Percentiles rank a stretch among this genome's conserved stretches.
These are phyloP conservation scores for Nephila pilipes DNA, from an alignment of 1,140 invertebrate genomes.

Conservation along the genomic window DNA sequence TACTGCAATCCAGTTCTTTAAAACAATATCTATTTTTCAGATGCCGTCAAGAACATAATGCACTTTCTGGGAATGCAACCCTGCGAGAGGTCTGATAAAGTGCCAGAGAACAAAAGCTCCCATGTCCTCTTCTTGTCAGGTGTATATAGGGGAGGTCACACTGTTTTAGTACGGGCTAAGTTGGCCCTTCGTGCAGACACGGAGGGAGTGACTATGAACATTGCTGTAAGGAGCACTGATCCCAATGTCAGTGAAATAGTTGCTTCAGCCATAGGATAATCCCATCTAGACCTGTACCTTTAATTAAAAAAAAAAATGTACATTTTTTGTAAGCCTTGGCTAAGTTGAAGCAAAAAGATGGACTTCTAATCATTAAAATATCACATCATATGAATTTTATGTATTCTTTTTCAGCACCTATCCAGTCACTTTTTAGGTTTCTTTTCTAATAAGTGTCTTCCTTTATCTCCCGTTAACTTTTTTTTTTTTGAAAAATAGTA, in stretches of 20 bases:
- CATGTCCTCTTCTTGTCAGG: constrained; percentile 92
- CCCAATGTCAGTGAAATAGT: constrained; percentile 90
- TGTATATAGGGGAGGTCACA: constrained; percentile 92
- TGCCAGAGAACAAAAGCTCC: constrained; percentile 90
- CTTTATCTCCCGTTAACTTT: constrained; percentile 11
- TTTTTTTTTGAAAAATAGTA: background rate
- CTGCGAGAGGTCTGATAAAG: constrained; percentile 91
- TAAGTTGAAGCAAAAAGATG: constrained; percentile 10
- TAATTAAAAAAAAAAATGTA: constrained; percentile 9
- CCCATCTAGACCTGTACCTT: background rate
- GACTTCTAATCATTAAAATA: constrained; percentile 17
- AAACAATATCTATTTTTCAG: constrained; percentile 80
- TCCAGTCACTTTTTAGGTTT: background rate
- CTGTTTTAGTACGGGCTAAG: constrained; percentile 93
- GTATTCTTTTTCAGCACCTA: background rate
- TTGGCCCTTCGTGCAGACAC: constrained; percentile 86
- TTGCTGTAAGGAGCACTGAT: constrained; percentile 85
- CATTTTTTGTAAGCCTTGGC: constrained; percentile 11
- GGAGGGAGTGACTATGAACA: constrained; percentile 88
- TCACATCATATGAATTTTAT: constrained; percentile 29
- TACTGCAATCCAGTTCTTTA: background rate
- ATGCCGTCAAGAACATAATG: constrained; percentile 93
- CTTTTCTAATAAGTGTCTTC: background rate
- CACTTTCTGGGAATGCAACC: constrained; percentile 94
- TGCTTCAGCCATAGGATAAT: constrained; percentile 90